A percentile compares a stretch with the other conserved stretches of the same genome.
Evolutionary conservation across 2,113 vertebrate genomes (phyloP).

Genomic region (Callipepla squamata): DNA sequence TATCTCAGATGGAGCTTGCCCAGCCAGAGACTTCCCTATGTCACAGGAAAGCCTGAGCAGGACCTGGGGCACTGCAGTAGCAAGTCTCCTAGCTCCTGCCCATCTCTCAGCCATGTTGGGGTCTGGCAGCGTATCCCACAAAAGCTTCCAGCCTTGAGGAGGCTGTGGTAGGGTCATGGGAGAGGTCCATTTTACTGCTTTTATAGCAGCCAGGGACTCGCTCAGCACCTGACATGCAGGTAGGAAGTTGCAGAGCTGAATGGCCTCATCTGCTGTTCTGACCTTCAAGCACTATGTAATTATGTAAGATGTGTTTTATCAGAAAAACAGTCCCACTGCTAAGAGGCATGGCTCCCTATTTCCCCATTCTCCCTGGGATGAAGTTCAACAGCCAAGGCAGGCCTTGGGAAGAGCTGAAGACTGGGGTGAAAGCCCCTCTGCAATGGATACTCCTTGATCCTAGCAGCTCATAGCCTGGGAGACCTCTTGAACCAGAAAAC

Average conservation of each 20-base stretch:
- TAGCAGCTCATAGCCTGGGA: not conserved
- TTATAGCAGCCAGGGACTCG: accelerated
- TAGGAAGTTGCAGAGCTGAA: not conserved
- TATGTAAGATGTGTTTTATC: not conserved
- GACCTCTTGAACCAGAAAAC: not conserved
- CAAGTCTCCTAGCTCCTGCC: not conserved
- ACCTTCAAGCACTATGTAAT: not conserved
- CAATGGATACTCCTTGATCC: not conserved
- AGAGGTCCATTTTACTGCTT: not conserved
- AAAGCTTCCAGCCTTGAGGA: not conserved
- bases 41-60: accelerated
- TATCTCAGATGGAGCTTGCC: slow-evolving; percentile 19
- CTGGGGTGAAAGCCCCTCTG: not conserved
- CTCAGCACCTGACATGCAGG: accelerated
- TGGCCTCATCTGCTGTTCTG: accelerated
- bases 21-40: not conserved
- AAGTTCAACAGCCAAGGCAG: not conserved
- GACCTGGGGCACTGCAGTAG: accelerated
- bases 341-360: accelerated
- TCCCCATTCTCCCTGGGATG: not conserved
- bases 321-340: not conserved
- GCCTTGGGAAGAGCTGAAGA: not conserved
- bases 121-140: not conserved
- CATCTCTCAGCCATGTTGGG: accelerated
- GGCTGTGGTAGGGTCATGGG: accelerated